phyloP scores from a whole-genome alignment of 2,113 vertebrate genomes.

The Chitala chitala region DNA sequence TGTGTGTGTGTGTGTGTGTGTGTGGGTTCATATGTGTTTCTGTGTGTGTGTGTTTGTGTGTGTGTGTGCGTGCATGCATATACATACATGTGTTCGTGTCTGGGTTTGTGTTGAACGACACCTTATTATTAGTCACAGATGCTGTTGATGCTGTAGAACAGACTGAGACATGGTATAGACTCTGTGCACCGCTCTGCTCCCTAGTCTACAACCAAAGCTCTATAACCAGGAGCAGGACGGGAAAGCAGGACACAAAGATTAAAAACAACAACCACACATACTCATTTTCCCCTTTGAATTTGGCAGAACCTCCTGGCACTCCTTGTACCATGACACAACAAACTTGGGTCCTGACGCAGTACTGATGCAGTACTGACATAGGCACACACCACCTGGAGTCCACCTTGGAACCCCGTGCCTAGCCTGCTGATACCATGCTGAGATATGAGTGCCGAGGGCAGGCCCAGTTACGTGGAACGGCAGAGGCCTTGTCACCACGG shows the following conservation, averaged over 20 bases:
- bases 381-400: neutral
- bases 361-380: neutral
- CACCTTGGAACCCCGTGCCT: neutral
- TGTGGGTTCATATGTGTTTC: no score
- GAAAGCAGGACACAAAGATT: neutral
- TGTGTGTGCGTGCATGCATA: conserved; percentile 26
- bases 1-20: no score
- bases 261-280: neutral
- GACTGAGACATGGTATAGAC: neutral
- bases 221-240: neutral
- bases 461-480: conserved; percentile 37
- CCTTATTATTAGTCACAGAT: conserved; percentile 3
- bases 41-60: neutral
- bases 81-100: no score
- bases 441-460: conserved; percentile 52
- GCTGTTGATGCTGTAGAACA: neutral
- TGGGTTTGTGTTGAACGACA: conserved; percentile 23
- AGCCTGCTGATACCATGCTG: neutral
- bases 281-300: neutral
- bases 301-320: neutral
- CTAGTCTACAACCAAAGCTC: neutral
- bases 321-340: neutral
- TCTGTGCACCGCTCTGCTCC: no score
- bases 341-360: neutral
- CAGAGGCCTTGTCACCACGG: conserved; percentile 36